phyloP scores from a whole-genome alignment of 2,888 invertebrate genomes.

The Dynastes hyllus region DNA sequence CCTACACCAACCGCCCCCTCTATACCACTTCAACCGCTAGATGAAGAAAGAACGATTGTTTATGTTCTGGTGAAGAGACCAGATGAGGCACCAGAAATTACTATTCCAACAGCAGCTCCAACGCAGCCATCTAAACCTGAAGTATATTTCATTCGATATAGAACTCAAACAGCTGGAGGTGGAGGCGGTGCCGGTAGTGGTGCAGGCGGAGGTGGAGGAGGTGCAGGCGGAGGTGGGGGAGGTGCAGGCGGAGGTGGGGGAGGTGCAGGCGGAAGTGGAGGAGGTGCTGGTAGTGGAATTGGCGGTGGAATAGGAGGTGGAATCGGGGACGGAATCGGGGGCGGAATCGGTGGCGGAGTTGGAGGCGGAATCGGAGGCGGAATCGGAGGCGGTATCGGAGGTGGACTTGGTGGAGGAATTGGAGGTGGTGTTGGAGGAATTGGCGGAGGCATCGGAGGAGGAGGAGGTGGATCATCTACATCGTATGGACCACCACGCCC shows the following conservation, averaged over 20 bases:
- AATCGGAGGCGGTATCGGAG: conserved; percentile 59
- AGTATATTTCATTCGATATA: conserved; percentile 92
- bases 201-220: conserved; percentile 67
- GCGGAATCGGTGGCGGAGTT: conserved; percentile 67
- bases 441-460: conserved; percentile 58
- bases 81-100: conserved; percentile 87
- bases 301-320: conserved; percentile 65
- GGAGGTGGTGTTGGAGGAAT: conserved; percentile 54
- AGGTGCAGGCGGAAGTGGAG: conserved; percentile 61
- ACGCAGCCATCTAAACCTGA: conserved; percentile 92
- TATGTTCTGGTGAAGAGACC: conserved; percentile 93
- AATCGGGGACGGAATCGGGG: conserved; percentile 66
- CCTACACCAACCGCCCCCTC: conserved; percentile 85
- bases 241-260: conserved; percentile 69
- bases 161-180: conserved; percentile 77
- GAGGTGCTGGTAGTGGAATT: conserved; percentile 66
- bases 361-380: conserved; percentile 65
- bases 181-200: conserved; percentile 69
- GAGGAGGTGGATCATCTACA: conserved; percentile 62
- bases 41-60: conserved; percentile 91
- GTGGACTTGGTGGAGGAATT: conserved; percentile 61
- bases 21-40: conserved; percentile 85
- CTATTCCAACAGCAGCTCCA: conserved; percentile 84
- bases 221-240: conserved; percentile 66
- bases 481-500: conserved; percentile 69